Evolutionary conservation across 2,888 invertebrate genomes (phyloP).

Genomic region (Tiphia femorata): DNA sequence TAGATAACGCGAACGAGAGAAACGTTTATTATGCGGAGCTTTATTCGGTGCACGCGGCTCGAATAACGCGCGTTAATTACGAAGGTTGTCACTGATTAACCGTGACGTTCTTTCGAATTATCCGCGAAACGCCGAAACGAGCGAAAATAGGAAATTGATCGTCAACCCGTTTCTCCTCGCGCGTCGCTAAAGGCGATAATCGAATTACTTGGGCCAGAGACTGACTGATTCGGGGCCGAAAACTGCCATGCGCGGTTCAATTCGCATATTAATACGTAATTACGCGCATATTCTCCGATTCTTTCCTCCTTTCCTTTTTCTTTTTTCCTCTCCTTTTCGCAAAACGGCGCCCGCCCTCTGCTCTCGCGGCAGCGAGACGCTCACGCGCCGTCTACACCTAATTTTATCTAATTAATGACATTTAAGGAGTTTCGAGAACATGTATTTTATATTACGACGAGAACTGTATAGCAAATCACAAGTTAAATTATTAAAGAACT

Average conservation of each 20-base stretch:
- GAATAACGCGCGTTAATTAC: too few species aligned
- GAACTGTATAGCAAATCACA: conserved; percentile 50
- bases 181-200: too few species aligned
- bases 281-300: conserved; percentile 5
- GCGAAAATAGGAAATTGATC: too few species aligned
- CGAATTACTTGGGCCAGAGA: neutral
- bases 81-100: too few species aligned
- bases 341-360: neutral
- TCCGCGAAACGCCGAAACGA: too few species aligned
- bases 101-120: too few species aligned
- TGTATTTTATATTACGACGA: conserved; percentile 53
- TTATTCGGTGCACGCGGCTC: too few species aligned
- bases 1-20: too few species aligned
- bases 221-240: neutral
- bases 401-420: conserved; percentile 5
- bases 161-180: too few species aligned
- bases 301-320: conserved; percentile 22
- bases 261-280: neutral
- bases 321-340: conserved; percentile 13
- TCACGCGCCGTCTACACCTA: conserved; percentile 17
- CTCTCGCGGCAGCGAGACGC: conserved; percentile 15
- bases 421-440: conserved; percentile 26
- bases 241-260: too few species aligned
- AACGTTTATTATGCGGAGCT: too few species aligned
- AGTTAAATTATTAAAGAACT: conserved; percentile 66